Base-by-base conservation (phyloP, 2,113 vertebrate genomes). In the Embiotoca jacksoni region DNA sequence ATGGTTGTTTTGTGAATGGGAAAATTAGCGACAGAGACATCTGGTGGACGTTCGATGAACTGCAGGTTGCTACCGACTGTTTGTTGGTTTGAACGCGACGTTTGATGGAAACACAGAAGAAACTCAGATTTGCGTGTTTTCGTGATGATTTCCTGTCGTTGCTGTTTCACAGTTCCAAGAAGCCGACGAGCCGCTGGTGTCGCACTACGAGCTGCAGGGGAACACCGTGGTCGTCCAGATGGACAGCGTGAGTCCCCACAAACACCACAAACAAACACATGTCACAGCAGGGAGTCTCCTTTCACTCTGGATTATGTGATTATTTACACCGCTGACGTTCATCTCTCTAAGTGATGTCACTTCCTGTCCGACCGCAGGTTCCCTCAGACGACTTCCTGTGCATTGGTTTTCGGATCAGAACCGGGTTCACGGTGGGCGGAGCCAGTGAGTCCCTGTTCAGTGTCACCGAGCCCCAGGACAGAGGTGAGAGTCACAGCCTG, bases 161-260 rank as follows among this genome's bases (percentile, higher is more conserved):
- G 23, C 14, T 71, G n/a, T 65, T 32, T 53, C 78, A 0, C 89
- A 99, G 98, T 95, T 97, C 78, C 91, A 86, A 8, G 95, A 96
- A 71, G 39, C 69, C 9, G 80, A 93, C 0, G 95, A 97, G 70
- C 94, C 94, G 13, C 0, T 94, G 41, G 78, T 98, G 81, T 91
- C 93, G n/a, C 84, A 95, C 81, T 99, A 96, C 37, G 91, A 95
- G 67, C 92, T 97, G 16, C 89, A 89, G 57, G 96, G 96, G 1
- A 93, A 93, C 52, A 94, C 93, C 0, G 89, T 98, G 37, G 31
- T 96, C 79, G 82, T 97, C 59, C 96, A 97, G 72, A 72, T 96
- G 69, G 92, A 97, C 52, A 91, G 94, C 0, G 97, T 98, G 93
- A 87, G 95, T 91, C 49, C 5, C 10, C 5, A 15, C 3, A 39